Conservation (phyloP, 2,113 vertebrate genomes). For the Ictidomys tridecemlineatus region DNA sequence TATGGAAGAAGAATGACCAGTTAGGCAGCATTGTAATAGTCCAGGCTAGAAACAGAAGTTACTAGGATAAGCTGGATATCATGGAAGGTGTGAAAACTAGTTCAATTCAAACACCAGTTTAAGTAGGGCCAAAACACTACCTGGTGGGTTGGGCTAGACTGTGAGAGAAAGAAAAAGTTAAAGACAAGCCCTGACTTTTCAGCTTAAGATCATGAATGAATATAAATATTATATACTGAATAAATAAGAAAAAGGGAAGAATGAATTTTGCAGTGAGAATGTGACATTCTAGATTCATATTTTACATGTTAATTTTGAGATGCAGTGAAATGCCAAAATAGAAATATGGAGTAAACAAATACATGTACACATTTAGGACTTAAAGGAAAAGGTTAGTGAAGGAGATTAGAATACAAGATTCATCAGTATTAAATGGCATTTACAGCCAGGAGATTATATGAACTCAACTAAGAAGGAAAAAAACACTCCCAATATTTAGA, state of each 20-base stretch:
- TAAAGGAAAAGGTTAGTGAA: neutral
- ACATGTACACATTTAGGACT: neutral
- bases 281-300: neutral
- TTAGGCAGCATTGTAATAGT: neutral
- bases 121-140: neutral
- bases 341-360: neutral
- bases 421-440: neutral
- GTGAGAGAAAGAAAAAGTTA: constrained; percentile 3
- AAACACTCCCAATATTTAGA: neutral
- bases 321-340: neutral
- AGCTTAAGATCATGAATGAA: neutral
- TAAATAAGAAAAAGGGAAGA: neutral
- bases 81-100: neutral
- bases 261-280: neutral
- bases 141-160: neutral
- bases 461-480: neutral
- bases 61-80: neutral
- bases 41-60: neutral
- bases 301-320: neutral
- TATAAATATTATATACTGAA: neutral
- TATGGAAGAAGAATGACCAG: neutral
- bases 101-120: neutral
- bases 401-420: neutral
- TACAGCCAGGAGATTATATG: neutral
- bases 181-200: neutral